Base-by-base conservation (phyloP, 2,113 vertebrate species). In the Canis aureus region DNA sequence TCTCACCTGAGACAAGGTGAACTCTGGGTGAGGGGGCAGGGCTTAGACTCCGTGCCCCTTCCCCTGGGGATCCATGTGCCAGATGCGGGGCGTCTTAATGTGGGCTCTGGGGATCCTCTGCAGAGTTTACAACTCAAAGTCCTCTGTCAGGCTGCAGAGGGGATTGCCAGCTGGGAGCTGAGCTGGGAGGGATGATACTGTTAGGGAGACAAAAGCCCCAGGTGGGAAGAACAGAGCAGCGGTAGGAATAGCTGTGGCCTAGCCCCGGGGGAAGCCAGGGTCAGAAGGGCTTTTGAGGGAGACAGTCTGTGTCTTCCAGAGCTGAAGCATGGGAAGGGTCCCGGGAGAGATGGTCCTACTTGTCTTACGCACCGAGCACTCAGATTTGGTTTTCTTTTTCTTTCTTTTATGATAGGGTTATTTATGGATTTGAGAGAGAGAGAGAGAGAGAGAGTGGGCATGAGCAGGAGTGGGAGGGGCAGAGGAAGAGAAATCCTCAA, bases 1-100 rank as follows among this genome's bases (percentile, higher is more conserved):
- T 32, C 62, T 97, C 96, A 79, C 95, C 91, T 88, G 92, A 83
- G 49, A 85, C 79, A 15, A 95, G 93, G 97, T 97, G 95, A 97
- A 62, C 84, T 79, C 74, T 20, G 90, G 38, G 84, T 12, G 86
- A 57, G 78, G 85, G 51, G 94, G 87, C 23, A 53, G 92, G 53
- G 62, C 87, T 82, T 78, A 19, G 25, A 51, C 29, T 51, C 84
- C 2, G 32, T 0, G n/a, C 62, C 81, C 79, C 22, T 94, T 96
- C 69, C 92, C 86, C 0, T 38, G 67, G 92, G 93, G 79, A 78
- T 55, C 55, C 81, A 2, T 22, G 12, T 25, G 82, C 76, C 25
- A 91, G 17, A 13, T 53, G 55, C 29, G 11, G 35, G 67, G 57
- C n/a, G 11, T 66, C 27, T 27, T 51, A 32, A 69, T 32, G 17